Evolutionary conservation across 1,140 invertebrate genomes (phyloP).

Genomic region (Drosophila quadrilineata): DNA sequence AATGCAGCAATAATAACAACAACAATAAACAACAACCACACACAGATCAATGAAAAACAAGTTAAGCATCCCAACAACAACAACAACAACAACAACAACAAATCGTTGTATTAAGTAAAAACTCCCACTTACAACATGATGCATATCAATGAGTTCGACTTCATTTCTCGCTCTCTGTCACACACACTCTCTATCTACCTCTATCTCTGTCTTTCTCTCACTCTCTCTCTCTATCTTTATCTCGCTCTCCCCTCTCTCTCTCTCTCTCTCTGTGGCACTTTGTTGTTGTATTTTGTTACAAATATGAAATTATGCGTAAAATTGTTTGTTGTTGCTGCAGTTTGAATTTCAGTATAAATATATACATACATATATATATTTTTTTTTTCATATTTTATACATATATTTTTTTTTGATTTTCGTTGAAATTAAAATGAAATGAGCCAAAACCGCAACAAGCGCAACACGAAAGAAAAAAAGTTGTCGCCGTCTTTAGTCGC

Average conservation of each 20-base stretch:
- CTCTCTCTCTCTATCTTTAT: background rate
- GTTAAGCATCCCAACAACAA: slow-evolving; percentile 38
- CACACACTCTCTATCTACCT: background rate
- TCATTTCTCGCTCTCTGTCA: background rate
- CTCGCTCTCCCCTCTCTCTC: background rate
- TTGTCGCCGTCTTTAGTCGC: slow-evolving; percentile 28
- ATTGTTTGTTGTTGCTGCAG: slow-evolving; percentile 46
- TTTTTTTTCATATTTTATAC: background rate
- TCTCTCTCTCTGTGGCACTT: background rate
- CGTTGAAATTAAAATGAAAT: slow-evolving; percentile 61
- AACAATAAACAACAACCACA: slow-evolving; percentile 33
- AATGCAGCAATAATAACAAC: slow-evolving; percentile 20
- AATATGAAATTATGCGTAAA: slow-evolving; percentile 79
- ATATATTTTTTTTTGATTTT: background rate
- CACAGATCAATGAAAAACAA: slow-evolving; percentile 42
- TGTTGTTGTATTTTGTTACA: slow-evolving; percentile 56
- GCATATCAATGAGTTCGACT: slow-evolving; percentile 22
- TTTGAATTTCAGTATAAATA: slow-evolving; percentile 27
- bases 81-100: slow-evolving; percentile 9
- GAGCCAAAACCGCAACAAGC: slow-evolving; percentile 63
- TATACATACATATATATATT: too few relatives aligned
- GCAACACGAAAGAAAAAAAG: slow-evolving; percentile 63
- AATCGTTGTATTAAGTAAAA: slow-evolving; percentile 47
- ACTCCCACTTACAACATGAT: slow-evolving; percentile 71
- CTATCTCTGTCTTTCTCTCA: background rate